Base-by-base conservation (phyloP, 2,888 invertebrate species). In the Epirrita christyi region DNA sequence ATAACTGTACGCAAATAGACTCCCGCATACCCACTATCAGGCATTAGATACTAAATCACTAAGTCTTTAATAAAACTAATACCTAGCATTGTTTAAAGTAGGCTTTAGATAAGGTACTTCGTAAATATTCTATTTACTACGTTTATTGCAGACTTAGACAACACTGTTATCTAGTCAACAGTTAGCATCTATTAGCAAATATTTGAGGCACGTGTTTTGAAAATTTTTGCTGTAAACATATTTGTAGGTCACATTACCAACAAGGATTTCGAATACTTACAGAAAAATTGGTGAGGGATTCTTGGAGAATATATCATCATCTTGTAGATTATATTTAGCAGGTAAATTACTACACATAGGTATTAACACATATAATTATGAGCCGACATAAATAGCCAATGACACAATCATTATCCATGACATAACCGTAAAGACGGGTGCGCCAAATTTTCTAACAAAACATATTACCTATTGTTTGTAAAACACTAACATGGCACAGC, bases 91-190 rank as follows among this genome's bases (percentile, higher is more conserved):
- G 47, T 52, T 43, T 28, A 52, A 42, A 47, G 36, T 38, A 38
- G 9, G 55, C 28, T 27, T n/a, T n/a, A 52, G 57, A 52, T 57
- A 40, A 57, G 51, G 47, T 40, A 51, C 21, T 32, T 7, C 9
- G n/a, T 11, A 37, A 41, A 36, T 32, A 21, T 32, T 38, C 37
- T 40, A 46, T 40, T 27, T 46, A 27, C 41, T 43, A 43, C 28
- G 45, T 44, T 53, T 32, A 46, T 52, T 38, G 38, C 47, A 32
- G 43, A 13, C 13, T 34, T 13, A 8, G 41, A 32, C 53, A 53
- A 50, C 42, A 54, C 11, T 49, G 36, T 29, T 41, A 58, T 49
- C 52, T n/a, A 49, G 52, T 48, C 32, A 48, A 57, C 52, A 52
- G 46, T 48, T 48, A 49, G 10, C 48, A 44, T 44, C 38, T 34